Base-by-base conservation (phyloP, 2,888 invertebrate genomes). In the Agonopterix arenella region DNA sequence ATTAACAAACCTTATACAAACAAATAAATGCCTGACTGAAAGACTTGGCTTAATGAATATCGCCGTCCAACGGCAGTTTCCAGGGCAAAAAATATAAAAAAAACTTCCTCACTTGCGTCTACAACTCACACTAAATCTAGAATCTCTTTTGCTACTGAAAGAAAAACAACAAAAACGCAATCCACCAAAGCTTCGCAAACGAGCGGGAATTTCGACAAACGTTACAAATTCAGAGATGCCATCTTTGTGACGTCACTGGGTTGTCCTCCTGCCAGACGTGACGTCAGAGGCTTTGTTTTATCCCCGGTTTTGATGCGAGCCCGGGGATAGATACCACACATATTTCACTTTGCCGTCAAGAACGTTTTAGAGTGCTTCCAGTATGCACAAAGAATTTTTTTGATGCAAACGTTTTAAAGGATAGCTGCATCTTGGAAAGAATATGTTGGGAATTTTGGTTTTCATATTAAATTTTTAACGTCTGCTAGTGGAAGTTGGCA, bases 211-310 rank as follows among this genome's bases (percentile, higher is more conserved):
- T 44, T 44, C 8, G 44, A 44, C 44, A 44, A 28, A 44, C 11
- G 44, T 10, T 44, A 18, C 9, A 9, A 44, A 7, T 36, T 44
- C 40, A 13, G 37, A 38, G 48, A 44, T 48, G 38, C 11, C n/a
- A 48, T 44, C 48, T 43, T 11, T 37, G 40, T 40, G 18, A 48
- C 48, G 48, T 48, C 44, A 48, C 48, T 11, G n/a, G 28, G 48
- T 11, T 47, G 47, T 47, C 43, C 40, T 10, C 36, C 13, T 36
- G 36, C 28, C 36, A 13, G 36, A 38, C 13, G 13, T 18, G 48
- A 45, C 48, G 48, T 42, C 51, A 45, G 45, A 13, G 18, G 51
- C 48, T 48, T 48, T 51, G 47, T 45, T 45, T 47, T 43, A 36
- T 45, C 48, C 42, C 41, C 9, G 11, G 42, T 47, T n/a, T 42